A percentile compares a stretch with the other conserved stretches of the same genome.
Conservation (phyloP, 2,113 vertebrate species). For the Rhea pennata region DNA sequence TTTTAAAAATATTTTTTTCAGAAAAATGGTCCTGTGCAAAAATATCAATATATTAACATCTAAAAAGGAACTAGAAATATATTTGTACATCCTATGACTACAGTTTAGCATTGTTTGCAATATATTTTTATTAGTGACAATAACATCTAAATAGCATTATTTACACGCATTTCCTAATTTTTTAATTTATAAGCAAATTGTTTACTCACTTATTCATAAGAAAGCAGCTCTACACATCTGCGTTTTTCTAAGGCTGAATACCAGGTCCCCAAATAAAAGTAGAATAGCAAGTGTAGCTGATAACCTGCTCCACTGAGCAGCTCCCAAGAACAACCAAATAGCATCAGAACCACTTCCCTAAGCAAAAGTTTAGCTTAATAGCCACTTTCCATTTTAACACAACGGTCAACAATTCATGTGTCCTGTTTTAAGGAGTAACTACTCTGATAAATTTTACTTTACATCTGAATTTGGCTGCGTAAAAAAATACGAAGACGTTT, state of each 20-base stretch:
- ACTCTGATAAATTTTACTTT: background rate
- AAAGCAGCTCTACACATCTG: background rate
- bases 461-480: background rate
- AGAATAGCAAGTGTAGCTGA: background rate
- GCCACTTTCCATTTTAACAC: background rate
- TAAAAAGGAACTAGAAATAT: background rate
- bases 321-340: background rate
- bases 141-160: background rate
- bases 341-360: background rate
- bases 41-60: background rate
- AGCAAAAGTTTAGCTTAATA: background rate
- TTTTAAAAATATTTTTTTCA: background rate
- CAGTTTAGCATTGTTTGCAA: background rate
- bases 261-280: background rate
- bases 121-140: background rate
- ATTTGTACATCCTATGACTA: background rate
- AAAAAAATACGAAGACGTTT: constrained; percentile 32
- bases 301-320: background rate
- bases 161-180: background rate
- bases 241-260: background rate
- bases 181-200: background rate
- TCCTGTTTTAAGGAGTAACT: background rate
- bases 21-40: background rate
- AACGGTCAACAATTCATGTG: background rate
- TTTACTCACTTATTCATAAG: background rate